phyloP scores from a whole-genome alignment of 2,797 vertebrate species.

The Dipus sagitta region DNA sequence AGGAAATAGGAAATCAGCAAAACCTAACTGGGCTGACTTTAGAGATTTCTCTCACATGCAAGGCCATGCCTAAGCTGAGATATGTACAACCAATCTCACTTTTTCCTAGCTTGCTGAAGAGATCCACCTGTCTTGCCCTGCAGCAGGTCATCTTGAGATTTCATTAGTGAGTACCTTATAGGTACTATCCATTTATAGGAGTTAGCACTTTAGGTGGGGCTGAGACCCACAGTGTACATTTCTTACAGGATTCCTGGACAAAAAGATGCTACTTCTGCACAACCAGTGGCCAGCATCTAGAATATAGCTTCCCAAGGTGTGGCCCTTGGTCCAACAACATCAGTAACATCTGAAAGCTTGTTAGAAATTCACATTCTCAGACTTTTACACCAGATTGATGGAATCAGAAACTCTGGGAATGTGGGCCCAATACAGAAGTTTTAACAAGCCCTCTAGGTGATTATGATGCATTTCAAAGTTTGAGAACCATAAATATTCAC shows the following conservation, averaged over 20 bases:
- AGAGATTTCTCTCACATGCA: constrained; percentile 18
- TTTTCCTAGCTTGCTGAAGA: not conserved
- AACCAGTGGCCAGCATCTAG: not conserved
- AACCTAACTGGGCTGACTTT: constrained; percentile 32
- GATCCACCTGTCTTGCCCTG: not conserved
- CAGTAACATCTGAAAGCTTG: not conserved
- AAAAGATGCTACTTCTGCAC: not conserved
- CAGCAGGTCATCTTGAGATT: not conserved
- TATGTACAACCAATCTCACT: not conserved
- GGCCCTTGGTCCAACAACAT: not conserved
- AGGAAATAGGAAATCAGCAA: constrained; percentile 77
- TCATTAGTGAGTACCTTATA: not conserved
- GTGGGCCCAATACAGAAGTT: not conserved
- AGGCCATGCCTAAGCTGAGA: not conserved
- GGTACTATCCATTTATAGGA: not conserved
- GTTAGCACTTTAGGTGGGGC: not conserved
- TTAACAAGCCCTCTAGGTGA: not conserved
- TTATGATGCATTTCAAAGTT: not conserved
- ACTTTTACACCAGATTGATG: not conserved
- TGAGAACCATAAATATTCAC: not conserved
- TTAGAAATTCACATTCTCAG: constrained; percentile 11
- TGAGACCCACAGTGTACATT: not conserved
- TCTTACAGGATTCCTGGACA: not conserved
- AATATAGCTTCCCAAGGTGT: not conserved
- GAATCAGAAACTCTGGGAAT: not conserved